Percentiles rank a stretch among this genome's conserved stretches.
These are phyloP conservation scores for Pterobdella sp. DNA, from an alignment of 2,888 invertebrate genomes.

Conservation along the genomic window DNA sequence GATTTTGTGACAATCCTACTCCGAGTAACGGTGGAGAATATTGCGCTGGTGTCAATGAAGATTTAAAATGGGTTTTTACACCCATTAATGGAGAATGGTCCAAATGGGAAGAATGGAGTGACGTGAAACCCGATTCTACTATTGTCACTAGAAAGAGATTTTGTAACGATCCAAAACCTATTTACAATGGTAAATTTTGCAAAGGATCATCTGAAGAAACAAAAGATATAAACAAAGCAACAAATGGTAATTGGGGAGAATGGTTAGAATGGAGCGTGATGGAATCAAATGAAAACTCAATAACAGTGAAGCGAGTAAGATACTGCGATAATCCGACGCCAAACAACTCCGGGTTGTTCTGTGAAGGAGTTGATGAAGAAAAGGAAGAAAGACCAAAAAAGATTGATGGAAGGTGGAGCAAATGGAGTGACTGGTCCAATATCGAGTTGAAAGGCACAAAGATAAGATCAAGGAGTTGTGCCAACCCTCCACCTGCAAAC, in stretches of 20 bases:
- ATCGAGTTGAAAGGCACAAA: no score
- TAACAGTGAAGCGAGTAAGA: slow-evolving; percentile 6
- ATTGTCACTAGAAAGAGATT: slow-evolving; percentile 20
- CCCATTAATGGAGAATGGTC: slow-evolving; percentile 32
- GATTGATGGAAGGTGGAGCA: background rate
- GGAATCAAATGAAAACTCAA: background rate
- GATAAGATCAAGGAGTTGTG: slow-evolving; percentile 43
- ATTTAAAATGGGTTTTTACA: background rate
- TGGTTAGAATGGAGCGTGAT: slow-evolving; percentile 19
- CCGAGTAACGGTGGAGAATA: slow-evolving; percentile 29
- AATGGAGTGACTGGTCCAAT: background rate
- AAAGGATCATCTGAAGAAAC: slow-evolving; percentile 8
- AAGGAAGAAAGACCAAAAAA: background rate
- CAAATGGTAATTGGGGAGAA: slow-evolving; percentile 17
- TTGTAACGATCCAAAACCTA: slow-evolving; percentile 29
- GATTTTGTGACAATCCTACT: slow-evolving; percentile 27
- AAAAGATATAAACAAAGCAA: slow-evolving; percentile 19
- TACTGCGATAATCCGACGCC: slow-evolving; percentile 21
- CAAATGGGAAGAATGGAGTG: slow-evolving; percentile 32
- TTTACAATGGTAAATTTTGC: slow-evolving; percentile 25
- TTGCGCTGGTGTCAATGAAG: slow-evolving; percentile 6
- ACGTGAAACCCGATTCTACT: slow-evolving; percentile 16
- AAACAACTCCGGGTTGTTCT: slow-evolving; percentile 14
- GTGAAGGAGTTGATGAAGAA: slow-evolving; percentile 23
- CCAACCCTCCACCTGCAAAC: slow-evolving; percentile 44